Evolutionary conservation across 2,113 vertebrate genomes (phyloP).

Genomic region (Eolophus roseicapilla): DNA sequence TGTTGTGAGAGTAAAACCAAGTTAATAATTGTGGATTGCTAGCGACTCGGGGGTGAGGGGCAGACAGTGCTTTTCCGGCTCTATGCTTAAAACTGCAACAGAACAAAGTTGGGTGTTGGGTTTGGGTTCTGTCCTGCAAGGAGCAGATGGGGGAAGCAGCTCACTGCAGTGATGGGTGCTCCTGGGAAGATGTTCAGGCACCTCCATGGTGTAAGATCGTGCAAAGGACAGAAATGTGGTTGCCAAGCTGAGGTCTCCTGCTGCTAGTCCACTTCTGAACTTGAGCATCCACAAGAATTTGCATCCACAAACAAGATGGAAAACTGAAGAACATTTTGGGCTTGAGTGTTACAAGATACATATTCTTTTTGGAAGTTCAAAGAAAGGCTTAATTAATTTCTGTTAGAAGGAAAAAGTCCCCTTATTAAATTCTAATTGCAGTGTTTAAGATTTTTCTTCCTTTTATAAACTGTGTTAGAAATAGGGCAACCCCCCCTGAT

Average conservation of each 20-base stretch:
- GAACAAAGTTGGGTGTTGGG: background rate
- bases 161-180: background rate
- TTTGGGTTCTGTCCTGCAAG: background rate
- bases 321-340: background rate
- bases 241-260: background rate
- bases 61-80: background rate
- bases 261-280: background rate
- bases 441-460: slow-evolving; percentile 45
- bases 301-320: background rate
- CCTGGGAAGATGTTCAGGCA: background rate
- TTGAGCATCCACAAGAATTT: background rate
- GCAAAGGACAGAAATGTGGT: background rate
- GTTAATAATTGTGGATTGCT: background rate
- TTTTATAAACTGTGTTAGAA: slow-evolving; percentile 51
- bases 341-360: background rate
- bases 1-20: slow-evolving; percentile 24
- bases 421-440: slow-evolving; percentile 48
- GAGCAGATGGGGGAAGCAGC: background rate
- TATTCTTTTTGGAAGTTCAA: background rate
- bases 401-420: background rate
- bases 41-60: background rate
- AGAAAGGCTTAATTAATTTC: background rate
- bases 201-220: fast-evolving
- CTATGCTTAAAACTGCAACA: background rate
- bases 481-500: background rate